phyloP scores from a whole-genome alignment of 2,797 vertebrate species.

The Ibycter americanus region DNA sequence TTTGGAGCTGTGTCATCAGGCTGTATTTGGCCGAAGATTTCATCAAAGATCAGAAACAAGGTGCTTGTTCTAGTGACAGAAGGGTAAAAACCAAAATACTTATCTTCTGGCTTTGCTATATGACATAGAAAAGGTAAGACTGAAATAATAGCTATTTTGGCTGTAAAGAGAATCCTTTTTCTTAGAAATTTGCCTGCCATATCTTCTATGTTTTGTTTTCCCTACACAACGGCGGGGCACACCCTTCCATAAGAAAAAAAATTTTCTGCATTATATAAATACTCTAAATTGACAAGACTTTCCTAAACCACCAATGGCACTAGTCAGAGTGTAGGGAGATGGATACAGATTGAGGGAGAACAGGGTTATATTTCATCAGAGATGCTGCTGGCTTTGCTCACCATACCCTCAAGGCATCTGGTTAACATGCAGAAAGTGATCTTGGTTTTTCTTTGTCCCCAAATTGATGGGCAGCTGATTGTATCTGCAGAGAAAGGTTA shows the following conservation, averaged over 20 bases:
- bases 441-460: background rate
- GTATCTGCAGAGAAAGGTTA: background rate
- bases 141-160: background rate
- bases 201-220: background rate
- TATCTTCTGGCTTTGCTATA: background rate
- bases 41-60: background rate
- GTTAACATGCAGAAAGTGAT: background rate
- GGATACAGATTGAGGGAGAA: background rate
- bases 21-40: background rate
- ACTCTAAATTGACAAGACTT: background rate
- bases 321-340: background rate
- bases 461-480: background rate
- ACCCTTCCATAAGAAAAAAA: background rate
- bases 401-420: background rate
- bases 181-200: background rate
- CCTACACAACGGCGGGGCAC: fast-evolving
- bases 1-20: background rate
- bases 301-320: background rate
- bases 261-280: background rate
- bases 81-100: background rate
- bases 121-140: background rate
- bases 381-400: background rate
- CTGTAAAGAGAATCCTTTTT: background rate
- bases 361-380: background rate
- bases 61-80: background rate